A percentile compares a stretch with the other conserved stretches of the same genome.
phyloP scores from a whole-genome alignment of 2,888 invertebrate species.

The Sarcophaga caerulescens region DNA sequence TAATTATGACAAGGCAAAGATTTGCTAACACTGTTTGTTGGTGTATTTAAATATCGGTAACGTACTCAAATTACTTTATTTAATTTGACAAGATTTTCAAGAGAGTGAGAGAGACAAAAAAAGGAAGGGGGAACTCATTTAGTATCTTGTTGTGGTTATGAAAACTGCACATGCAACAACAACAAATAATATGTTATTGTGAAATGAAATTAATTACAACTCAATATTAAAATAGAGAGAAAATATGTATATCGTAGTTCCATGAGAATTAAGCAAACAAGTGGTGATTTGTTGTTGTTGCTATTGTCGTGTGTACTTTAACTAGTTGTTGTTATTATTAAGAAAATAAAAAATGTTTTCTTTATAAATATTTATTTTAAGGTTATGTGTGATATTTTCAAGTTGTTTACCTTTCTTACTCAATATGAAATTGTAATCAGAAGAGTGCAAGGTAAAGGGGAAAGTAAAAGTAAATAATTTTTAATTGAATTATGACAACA shows the following conservation, averaged over 20 bases:
- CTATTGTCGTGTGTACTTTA: conserved; percentile 1
- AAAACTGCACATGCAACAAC: too few relatives aligned
- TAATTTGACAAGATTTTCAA: neutral
- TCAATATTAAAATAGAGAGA: too few relatives aligned
- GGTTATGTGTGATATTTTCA: neutral
- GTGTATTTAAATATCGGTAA: too few relatives aligned
- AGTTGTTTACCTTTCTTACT: neutral
- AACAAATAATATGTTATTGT: too few relatives aligned
- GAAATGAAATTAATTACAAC: too few relatives aligned
- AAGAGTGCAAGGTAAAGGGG: neutral
- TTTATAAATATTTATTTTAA: neutral
- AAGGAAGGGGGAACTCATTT: too few relatives aligned
- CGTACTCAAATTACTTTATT: neutral
- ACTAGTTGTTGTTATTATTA: neutral
- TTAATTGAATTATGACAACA: neutral
- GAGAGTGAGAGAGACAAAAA: too few relatives aligned
- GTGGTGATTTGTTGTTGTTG: neutral
- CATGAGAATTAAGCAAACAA: neutral
- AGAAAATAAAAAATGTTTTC: neutral
- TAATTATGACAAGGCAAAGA: too few relatives aligned
- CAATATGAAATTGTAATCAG: neutral
- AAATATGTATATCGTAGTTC: too few relatives aligned
- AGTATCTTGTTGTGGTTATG: too few relatives aligned
- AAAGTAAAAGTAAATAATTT: neutral
- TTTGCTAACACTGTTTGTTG: too few relatives aligned